Evolutionary conservation across 2,797 vertebrate genomes (phyloP).

Genomic region (Artibeus lituratus): DNA sequence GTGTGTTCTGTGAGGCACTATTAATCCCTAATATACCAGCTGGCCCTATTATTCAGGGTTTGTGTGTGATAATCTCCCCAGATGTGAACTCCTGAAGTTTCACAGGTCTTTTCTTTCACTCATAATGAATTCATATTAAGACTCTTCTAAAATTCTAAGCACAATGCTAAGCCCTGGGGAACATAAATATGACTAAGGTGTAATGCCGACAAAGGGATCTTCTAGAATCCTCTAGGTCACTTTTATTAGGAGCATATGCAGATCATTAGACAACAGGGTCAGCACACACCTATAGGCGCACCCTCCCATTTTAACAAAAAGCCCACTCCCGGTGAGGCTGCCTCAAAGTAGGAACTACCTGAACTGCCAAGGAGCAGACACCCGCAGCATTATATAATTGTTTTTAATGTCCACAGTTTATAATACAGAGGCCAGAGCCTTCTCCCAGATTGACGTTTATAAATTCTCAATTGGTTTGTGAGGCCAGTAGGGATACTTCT

Average conservation of each 20-base stretch:
- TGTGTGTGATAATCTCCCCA: neutral
- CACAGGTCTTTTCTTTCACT: neutral
- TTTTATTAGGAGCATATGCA: neutral
- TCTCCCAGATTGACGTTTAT: constrained; percentile 77
- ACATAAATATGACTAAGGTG: neutral
- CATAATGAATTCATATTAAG: neutral
- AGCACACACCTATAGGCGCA: neutral
- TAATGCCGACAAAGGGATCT: neutral
- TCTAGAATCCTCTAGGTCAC: neutral
- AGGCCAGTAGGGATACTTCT: constrained; percentile 94
- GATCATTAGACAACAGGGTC: neutral
- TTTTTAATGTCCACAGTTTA: neutral
- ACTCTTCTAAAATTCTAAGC: neutral
- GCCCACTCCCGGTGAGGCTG: neutral
- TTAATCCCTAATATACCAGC: neutral
- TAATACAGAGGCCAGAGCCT: neutral
- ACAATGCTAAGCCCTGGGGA: neutral
- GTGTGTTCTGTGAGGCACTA: neutral
- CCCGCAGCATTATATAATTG: neutral
- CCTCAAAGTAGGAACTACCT: neutral
- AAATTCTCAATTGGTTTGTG: constrained; percentile 90
- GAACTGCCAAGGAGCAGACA: neutral
- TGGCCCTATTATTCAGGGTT: neutral
- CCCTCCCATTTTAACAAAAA: neutral
- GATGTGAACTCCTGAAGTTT: neutral